These are phyloP conservation scores for Augiades crinisus DNA, from an alignment of 2,888 invertebrate genomes.

Conservation along the genomic window DNA sequence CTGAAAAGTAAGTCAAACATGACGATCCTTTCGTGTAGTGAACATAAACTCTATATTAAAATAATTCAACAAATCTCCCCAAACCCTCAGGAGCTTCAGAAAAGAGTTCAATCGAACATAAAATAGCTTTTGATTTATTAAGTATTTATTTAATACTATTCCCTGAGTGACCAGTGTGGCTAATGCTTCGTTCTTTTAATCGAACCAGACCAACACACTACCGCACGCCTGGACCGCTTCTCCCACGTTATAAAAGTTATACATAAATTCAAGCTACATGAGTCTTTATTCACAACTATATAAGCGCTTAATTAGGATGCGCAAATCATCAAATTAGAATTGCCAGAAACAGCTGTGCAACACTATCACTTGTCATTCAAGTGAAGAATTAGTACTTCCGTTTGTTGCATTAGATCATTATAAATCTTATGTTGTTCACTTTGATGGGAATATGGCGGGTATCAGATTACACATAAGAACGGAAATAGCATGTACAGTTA, in stretches of 20 bases:
- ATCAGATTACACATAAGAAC: constrained; percentile 11
- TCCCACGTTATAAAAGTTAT: neutral
- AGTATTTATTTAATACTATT: no score
- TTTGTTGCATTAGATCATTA: constrained; percentile 8
- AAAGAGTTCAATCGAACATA: no score
- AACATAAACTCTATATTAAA: no score
- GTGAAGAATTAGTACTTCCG: neutral
- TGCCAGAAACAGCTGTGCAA: constrained; percentile 16
- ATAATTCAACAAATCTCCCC: no score
- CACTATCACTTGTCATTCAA: constrained; percentile 7
- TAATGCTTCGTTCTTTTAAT: no score
- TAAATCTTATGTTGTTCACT: constrained; percentile 1
- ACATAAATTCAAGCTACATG: neutral
- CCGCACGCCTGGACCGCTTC: neutral
- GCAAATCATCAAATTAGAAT: constrained; percentile 16
- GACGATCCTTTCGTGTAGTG: no score
- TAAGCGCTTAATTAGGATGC: neutral
- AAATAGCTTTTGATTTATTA: no score
- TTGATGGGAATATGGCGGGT: constrained; percentile 6
- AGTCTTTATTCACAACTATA: neutral
- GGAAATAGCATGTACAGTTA: constrained; percentile 4
- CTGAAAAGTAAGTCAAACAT: no score
- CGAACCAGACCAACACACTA: no score
- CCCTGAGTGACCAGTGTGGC: no score
- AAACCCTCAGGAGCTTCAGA: no score